phyloP scores from a whole-genome alignment of 2,888 invertebrate species.

The Empis livida region DNA sequence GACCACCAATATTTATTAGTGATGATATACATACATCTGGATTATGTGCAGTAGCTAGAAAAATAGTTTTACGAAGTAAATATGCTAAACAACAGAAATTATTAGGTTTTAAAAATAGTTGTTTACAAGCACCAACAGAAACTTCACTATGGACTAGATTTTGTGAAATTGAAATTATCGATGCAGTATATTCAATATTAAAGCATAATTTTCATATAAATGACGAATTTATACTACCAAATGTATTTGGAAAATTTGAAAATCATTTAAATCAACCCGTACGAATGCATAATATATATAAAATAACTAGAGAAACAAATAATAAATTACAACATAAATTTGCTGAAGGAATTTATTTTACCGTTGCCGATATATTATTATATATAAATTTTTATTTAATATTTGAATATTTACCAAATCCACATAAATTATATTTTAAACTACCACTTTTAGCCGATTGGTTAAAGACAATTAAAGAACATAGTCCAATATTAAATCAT shows the following conservation, averaged over 20 bases:
- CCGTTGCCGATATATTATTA: slow-evolving; percentile 71
- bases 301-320: slow-evolving; percentile 46
- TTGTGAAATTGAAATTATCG: slow-evolving; percentile 72
- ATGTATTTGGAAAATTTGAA: slow-evolving; percentile 66
- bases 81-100: slow-evolving; percentile 27
- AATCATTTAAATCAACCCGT: slow-evolving; percentile 73
- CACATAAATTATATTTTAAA: slow-evolving; percentile 2
- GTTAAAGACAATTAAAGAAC: slow-evolving; percentile 38
- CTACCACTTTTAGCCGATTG: slow-evolving; percentile 53
- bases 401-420: slow-evolving; percentile 31
- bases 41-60: too few species aligned
- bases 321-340: slow-evolving; percentile 45
- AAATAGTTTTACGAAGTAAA: too few species aligned
- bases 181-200: slow-evolving; percentile 41
- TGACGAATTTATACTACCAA: slow-evolving; percentile 41
- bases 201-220: slow-evolving; percentile 19
- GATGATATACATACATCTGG: too few species aligned
- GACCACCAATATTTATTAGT: too few species aligned
- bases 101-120: slow-evolving; percentile 67
- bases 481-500: neutral
- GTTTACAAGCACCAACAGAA: slow-evolving; percentile 71
- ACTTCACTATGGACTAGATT: slow-evolving; percentile 82
- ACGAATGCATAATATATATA: slow-evolving; percentile 72
- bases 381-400: slow-evolving; percentile 55
- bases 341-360: slow-evolving; percentile 71